A percentile compares a stretch with the other conserved stretches of the same genome.
phyloP scores from a whole-genome alignment of 2,113 vertebrate genomes.

The Phylloscopus trochilus region DNA sequence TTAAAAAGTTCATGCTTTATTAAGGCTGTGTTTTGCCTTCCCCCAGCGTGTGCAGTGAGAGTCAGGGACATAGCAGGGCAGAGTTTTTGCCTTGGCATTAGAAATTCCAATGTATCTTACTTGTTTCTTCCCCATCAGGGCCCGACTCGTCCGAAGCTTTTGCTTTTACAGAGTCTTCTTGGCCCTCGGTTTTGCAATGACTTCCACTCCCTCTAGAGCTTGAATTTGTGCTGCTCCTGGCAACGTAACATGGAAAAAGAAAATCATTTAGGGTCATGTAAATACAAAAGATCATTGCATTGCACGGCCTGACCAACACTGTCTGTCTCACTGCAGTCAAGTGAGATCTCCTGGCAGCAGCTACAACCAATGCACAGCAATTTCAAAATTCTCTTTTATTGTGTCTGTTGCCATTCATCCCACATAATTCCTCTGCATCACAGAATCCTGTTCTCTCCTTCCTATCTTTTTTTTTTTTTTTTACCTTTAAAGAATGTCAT shows the following conservation, averaged over 20 bases:
- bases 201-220: conserved; percentile 83
- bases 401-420: not conserved
- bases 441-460: not conserved
- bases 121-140: conserved; percentile 62
- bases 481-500: not conserved
- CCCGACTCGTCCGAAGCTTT: conserved; percentile 53
- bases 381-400: not conserved
- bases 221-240: conserved; percentile 89
- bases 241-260: not conserved
- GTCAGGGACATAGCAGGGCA: not conserved
- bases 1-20: not conserved
- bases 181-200: conserved; percentile 76
- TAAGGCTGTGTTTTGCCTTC: not conserved
- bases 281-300: not conserved
- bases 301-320: not conserved
- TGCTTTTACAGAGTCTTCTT: conserved; percentile 55
- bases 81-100: not conserved
- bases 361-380: not conserved
- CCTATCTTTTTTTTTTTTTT: not conserved
- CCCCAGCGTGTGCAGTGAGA: not conserved
- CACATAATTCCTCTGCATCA: not conserved
- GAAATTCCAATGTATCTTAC: conserved; percentile 47
- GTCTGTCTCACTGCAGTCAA: not conserved
- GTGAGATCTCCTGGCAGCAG: not conserved
- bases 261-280: not conserved